Conservation (phyloP, 2,113 vertebrate genomes). For the Sakesphorus luctuosus region DNA sequence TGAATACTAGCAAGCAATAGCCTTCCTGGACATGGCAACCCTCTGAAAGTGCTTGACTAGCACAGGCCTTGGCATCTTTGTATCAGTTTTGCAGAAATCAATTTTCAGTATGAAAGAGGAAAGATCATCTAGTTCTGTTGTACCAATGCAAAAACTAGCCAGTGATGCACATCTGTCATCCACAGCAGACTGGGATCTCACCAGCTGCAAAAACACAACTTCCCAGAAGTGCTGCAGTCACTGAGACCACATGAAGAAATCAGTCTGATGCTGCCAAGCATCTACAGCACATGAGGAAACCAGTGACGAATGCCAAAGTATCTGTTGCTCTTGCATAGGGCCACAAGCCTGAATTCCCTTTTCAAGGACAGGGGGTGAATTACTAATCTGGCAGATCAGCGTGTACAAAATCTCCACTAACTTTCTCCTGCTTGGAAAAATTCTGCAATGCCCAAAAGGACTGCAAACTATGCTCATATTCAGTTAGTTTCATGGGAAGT, state of each 20-base stretch:
- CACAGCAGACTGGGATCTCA: neutral
- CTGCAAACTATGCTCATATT: neutral
- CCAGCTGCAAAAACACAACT: neutral
- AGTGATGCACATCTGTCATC: neutral
- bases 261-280: neutral
- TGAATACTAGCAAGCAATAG: neutral
- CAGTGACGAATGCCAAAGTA: conserved; percentile 3
- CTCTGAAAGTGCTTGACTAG: neutral
- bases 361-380: neutral
- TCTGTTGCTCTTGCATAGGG: neutral
- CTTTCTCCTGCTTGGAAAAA: neutral
- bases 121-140: neutral
- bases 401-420: neutral
- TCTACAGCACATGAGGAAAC: neutral
- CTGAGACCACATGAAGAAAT: neutral
- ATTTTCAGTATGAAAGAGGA: neutral
- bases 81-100: neutral
- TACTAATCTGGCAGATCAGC: neutral
- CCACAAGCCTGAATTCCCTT: neutral
- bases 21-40: neutral
- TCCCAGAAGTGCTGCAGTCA: conserved; percentile 6
- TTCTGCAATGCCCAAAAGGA: neutral
- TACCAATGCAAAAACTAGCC: neutral
- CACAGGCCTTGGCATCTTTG: neutral
- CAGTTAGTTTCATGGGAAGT: neutral